Evolutionary conservation across 2,797 vertebrate genomes (phyloP).

Genomic region (Anabacerthia variegaticeps): DNA sequence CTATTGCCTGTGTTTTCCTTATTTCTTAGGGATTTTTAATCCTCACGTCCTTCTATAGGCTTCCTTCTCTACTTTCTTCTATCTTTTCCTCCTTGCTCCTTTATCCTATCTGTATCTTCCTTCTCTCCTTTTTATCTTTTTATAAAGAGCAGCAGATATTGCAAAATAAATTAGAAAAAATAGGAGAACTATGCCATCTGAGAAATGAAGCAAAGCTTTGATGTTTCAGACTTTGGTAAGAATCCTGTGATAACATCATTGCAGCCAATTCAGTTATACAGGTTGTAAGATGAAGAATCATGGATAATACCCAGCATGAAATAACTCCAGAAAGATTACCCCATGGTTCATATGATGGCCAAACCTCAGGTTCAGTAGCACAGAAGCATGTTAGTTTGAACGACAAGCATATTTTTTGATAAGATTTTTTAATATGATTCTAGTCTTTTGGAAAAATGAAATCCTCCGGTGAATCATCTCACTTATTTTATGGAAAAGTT

Average conservation of each 20-base stretch:
- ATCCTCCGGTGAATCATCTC: neutral
- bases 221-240: neutral
- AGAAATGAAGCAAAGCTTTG: neutral
- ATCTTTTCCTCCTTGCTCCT: neutral
- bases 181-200: neutral
- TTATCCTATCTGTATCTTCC: neutral
- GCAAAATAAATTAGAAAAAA: neutral
- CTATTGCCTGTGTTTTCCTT: neutral
- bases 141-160: neutral
- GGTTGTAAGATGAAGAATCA: neutral
- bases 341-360: neutral
- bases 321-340: neutral
- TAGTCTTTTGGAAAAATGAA: neutral
- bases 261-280: neutral
- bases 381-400: neutral
- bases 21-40: neutral
- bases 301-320: neutral
- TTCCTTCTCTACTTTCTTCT: neutral
- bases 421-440: neutral
- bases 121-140: neutral
- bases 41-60: neutral
- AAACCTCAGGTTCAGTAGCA: neutral
- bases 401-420: neutral
- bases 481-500: neutral
- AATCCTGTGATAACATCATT: accelerated